Conservation (phyloP, 2,797 vertebrate genomes). For the Oreochromis grahami region DNA sequence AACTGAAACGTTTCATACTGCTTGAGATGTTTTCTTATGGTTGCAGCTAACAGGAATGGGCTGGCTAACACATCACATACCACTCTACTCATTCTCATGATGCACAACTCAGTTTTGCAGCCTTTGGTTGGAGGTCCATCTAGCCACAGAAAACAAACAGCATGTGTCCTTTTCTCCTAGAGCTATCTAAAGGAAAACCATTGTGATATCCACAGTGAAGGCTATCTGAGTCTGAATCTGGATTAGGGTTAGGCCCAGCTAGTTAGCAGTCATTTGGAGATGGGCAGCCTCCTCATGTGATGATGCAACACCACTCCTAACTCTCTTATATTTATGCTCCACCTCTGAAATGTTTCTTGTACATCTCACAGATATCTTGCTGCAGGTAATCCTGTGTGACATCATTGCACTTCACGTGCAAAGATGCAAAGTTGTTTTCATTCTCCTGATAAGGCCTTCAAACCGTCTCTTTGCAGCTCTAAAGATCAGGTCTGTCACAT, state of each 20-base stretch:
- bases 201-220: background rate
- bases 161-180: background rate
- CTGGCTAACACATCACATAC: background rate
- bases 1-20: background rate
- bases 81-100: background rate
- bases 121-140: background rate
- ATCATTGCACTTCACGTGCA: no score
- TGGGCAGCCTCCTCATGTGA: no score
- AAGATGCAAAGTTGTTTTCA: no score
- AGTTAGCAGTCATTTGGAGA: background rate
- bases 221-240: background rate
- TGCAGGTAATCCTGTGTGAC: no score
- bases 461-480: no score
- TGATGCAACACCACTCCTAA: no score
- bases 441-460: no score
- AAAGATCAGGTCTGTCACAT: no score
- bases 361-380: no score
- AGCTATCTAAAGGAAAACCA: background rate
- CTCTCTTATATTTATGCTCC: no score
- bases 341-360: no score
- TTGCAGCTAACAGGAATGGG: background rate
- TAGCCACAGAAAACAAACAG: constrained; percentile 1
- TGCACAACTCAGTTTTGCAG: background rate
- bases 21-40: background rate
- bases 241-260: constrained; percentile 5